Percentiles rank a stretch among this genome's conserved stretches.
Evolutionary conservation across 2,888 invertebrate genomes (phyloP).

Genomic region (Fissipunctia ypsillon): DNA sequence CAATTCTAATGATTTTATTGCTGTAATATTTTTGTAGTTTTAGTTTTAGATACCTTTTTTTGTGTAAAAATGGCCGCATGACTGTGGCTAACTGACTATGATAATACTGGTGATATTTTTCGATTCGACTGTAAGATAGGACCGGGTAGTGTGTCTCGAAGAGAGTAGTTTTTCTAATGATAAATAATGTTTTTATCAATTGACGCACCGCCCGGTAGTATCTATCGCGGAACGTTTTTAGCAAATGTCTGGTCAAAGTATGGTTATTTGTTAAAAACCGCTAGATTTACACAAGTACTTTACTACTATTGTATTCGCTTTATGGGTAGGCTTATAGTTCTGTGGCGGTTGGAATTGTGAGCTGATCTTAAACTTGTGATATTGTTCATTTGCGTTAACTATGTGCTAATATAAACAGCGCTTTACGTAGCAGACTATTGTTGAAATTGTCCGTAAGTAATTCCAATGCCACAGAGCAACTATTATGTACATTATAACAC

Average conservation of each 20-base stretch:
- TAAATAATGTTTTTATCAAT: constrained; percentile 54
- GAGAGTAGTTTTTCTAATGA: constrained; percentile 65
- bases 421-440: constrained; percentile 48
- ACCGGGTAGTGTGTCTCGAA: constrained; percentile 68
- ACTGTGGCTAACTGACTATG: constrained; percentile 72
- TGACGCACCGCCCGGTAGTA: constrained; percentile 60
- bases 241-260: constrained; percentile 83
- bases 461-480: constrained; percentile 67
- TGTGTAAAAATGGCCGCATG: constrained; percentile 68
- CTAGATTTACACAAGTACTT: constrained; percentile 82
- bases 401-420: constrained; percentile 65
- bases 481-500: constrained; percentile 81
- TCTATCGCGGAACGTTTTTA: constrained; percentile 64
- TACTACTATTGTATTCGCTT: constrained; percentile 83
- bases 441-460: constrained; percentile 53
- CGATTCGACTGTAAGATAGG: constrained; percentile 70
- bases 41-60: constrained; percentile 69
- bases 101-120: constrained; percentile 84
- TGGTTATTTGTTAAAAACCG: constrained; percentile 79
- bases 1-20: constrained; percentile 71
- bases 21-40: constrained; percentile 66
- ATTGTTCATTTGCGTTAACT: constrained; percentile 64
- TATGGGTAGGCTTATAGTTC: constrained; percentile 81
- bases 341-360: constrained; percentile 72
- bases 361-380: constrained; percentile 64